Evolutionary conservation across 2,888 invertebrate species (phyloP), one percentile per base, ranked within the genome.

Genomic region (Drosophila borborema): DNA sequence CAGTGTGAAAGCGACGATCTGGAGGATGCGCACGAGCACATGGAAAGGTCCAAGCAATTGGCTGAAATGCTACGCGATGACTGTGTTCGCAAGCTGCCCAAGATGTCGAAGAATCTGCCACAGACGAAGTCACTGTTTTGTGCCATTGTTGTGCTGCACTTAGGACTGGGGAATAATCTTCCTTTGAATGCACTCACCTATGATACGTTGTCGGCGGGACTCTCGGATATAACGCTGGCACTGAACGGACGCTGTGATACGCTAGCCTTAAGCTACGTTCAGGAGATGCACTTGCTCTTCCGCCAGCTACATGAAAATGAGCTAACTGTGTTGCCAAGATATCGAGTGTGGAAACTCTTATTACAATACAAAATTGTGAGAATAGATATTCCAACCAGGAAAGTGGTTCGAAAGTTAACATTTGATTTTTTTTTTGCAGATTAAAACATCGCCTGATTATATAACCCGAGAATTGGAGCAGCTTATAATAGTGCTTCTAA

Each of bases 321-420:
- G 8, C 3, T 38, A 1, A 54, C 69, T 9, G 7, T 18, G 0
- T 51, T 84, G 46, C 82, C 76, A 14, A 87, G 40, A 20, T 69
- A 82, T 56, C 73, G 80, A 7, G 54, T 87, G 28, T 84, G 88
- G 90, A 84, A 79, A 28, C 20, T 46, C 6, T 16, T 89, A 28
- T 9, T 77, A 40, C 70, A 64, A 8, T 81, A 59, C 48, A 75
- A 85, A 72, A 70, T 66, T 64, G 85, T 84, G 28, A 28, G 67
- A n/a, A 4, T 14, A 7, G 48, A 20, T 8, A 20, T 16, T 1
- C 0, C 1, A 5, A 16, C 5, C 7, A 16, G 16, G 2, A 3
- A 48, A 28, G 16, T 28, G 23, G 31, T 31, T 31, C 10, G 12
- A 10, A 16, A 0, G 34, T 12, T 31, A 41, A 31, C 5, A 14